Base-by-base conservation (phyloP, 2,888 invertebrate genomes). In the Cybosia mesomella region DNA sequence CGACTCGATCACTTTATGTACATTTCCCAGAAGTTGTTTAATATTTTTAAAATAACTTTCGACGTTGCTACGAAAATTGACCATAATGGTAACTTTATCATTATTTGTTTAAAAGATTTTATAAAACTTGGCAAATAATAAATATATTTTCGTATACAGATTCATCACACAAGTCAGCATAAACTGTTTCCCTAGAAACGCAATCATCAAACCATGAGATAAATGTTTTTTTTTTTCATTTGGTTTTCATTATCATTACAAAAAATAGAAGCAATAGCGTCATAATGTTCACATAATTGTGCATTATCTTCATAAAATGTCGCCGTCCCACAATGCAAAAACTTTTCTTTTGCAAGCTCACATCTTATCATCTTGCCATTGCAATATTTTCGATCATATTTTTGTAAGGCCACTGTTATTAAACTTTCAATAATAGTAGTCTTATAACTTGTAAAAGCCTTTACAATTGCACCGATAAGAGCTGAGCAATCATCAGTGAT, bases 51-150 rank as follows among this genome's bases (percentile, higher is more conserved):
- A 58, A 58, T 58, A 58, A 24, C 24, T 58, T 22, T 54, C 54
- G 54, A 58, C 18, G 43, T 28, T 28, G 28, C 28, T 28, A 28
- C 28, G 2, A 32, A 34, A 58, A 34, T 58, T 58, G 34, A 58
- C 58, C 34, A 58, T n/a, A 58, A 18, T n/a, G 58, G 58, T 58
- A 58, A 34, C 58, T n/a, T 58, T 18, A 34, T 18, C n/a, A 58
- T n/a, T 34, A 58, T 32, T 58, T 58, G 18, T 32, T 21, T 21
- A 11, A 59, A 39, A 59, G 10, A 59, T 18, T 36, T 59, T 55
- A 64, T 57, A 64, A 64, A 64, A 64, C 36, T 64, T 64, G 64
- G 64, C 57, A 64, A 64, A 64, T 64, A 64, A 21, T 55, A 55
- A 32, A 64, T 43, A 64, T 43, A 32, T 64, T 64, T 57, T 64